Percentiles rank a stretch among this genome's conserved stretches.
These are phyloP conservation scores for Idaea aversata DNA, from an alignment of 2,888 invertebrate species.

Conservation along the genomic window DNA sequence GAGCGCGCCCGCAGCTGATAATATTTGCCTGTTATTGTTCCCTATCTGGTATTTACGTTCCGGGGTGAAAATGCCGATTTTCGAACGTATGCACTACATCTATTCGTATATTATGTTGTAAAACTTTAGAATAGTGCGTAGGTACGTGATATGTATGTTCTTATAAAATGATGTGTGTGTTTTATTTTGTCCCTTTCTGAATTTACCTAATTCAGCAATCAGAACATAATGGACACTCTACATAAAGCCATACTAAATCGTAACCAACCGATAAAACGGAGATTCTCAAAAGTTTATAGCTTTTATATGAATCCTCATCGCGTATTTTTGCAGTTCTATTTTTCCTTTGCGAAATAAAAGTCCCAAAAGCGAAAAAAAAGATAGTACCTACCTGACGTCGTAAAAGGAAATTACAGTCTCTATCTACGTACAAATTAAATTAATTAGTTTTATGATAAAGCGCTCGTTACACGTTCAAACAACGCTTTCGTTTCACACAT, in stretches of 20 bases:
- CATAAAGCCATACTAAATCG: background rate
- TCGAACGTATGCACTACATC: slow-evolving; percentile 20
- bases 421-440: background rate
- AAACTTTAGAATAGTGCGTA: slow-evolving; percentile 12
- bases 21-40: slow-evolving; percentile 53
- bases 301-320: background rate
- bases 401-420: background rate
- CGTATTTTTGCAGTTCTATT: background rate
- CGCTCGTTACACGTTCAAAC: background rate
- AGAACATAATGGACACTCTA: background rate
- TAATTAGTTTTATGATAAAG: background rate
- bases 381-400: background rate
- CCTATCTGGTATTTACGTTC: slow-evolving; percentile 42
- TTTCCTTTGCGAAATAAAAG: background rate
- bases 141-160: background rate
- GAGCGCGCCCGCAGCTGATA: slow-evolving; percentile 50
- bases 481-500: too few relatives aligned
- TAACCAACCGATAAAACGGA: background rate
- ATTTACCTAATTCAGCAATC: background rate
- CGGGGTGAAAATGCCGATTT: slow-evolving; percentile 27
- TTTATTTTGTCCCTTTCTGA: background rate
- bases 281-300: background rate
- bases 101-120: slow-evolving; percentile 5
- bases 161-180: background rate
- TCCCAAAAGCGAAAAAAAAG: background rate